Conservation (phyloP, 2,113 vertebrate genomes). For the Donacobius atricapilla region DNA sequence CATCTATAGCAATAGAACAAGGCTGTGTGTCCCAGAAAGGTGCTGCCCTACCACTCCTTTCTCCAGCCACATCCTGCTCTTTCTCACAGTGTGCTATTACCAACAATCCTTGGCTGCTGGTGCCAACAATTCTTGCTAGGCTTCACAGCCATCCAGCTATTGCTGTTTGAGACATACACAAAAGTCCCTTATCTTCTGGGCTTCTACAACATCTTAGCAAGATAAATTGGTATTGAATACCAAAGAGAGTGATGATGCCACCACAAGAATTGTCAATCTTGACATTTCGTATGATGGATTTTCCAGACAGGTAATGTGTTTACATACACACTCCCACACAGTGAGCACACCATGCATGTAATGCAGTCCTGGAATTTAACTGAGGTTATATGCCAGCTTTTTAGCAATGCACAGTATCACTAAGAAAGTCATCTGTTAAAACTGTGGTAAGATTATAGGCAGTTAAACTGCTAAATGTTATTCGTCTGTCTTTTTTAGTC, state of each 20-base stretch:
- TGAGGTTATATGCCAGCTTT: conserved; percentile 3
- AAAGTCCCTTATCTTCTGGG: not conserved
- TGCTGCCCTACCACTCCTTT: not conserved
- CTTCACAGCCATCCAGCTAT: too few species aligned
- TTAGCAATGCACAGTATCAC: not conserved
- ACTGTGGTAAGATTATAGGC: conserved; percentile 1
- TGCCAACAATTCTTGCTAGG: too few species aligned
- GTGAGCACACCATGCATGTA: not conserved
- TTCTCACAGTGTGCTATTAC: too few species aligned
- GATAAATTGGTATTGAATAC: not conserved
- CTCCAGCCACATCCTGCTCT: not conserved
- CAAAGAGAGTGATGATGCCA: not conserved
- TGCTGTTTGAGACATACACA: not conserved
- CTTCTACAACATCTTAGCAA: not conserved
- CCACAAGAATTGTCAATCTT: not conserved
- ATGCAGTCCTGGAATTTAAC: not conserved
- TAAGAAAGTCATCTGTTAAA: conserved; percentile 50
- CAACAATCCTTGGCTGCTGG: not conserved
- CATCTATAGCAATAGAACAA: not conserved
- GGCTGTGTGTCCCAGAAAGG: not conserved
- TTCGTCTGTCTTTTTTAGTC: conserved; percentile 41
- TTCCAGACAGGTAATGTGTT: conserved; percentile 21
- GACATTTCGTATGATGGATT: not conserved
- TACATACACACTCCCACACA: not conserved
- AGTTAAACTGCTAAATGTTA: conserved; percentile 43